A percentile compares a stretch with the other conserved stretches of the same genome.
Evolutionary conservation across 2,888 invertebrate genomes (phyloP).

Genomic region (Lycaena phlaeas): DNA sequence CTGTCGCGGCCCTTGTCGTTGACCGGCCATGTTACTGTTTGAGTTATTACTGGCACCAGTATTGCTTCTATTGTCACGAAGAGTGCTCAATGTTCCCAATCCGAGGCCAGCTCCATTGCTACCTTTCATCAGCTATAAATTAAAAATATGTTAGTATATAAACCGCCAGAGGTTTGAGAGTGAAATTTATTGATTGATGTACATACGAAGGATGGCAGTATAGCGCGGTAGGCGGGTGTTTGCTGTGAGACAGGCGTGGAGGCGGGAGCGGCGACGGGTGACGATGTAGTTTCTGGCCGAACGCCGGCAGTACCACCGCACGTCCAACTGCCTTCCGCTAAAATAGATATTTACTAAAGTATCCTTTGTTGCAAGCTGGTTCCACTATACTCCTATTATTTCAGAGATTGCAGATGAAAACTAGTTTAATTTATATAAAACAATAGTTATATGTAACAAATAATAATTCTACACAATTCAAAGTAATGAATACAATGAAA

Average conservation of each 20-base stretch:
- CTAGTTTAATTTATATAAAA: no score
- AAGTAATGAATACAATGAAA: no score
- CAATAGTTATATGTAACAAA: no score
- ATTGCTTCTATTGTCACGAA: conserved; percentile 42
- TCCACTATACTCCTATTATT: no score
- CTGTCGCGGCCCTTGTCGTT: conserved; percentile 28
- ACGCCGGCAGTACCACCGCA: conserved; percentile 84
- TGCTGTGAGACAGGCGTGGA: conserved; percentile 70
- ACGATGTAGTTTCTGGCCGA: conserved; percentile 68
- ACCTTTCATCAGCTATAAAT: conserved; percentile 60
- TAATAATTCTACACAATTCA: no score
- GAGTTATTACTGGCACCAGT: conserved; percentile 26
- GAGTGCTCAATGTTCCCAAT: conserved; percentile 50
- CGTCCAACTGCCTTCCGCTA: conserved; percentile 91
- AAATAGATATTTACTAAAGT: no score
- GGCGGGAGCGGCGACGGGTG: conserved; percentile 66
- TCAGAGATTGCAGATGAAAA: no score
- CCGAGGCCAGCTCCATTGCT: conserved; percentile 61
- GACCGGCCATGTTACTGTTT: conserved; percentile 21
- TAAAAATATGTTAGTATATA: background rate
- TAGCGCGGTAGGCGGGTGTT: conserved; percentile 79
- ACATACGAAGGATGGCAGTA: conserved; percentile 86
- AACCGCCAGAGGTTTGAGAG: background rate
- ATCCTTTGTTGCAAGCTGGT: no score
- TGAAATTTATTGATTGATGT: conserved; percentile 12